These are phyloP conservation scores for Balaenoptera acutorostrata DNA, from an alignment of 2,113 vertebrate genomes.

Conservation along the genomic window DNA sequence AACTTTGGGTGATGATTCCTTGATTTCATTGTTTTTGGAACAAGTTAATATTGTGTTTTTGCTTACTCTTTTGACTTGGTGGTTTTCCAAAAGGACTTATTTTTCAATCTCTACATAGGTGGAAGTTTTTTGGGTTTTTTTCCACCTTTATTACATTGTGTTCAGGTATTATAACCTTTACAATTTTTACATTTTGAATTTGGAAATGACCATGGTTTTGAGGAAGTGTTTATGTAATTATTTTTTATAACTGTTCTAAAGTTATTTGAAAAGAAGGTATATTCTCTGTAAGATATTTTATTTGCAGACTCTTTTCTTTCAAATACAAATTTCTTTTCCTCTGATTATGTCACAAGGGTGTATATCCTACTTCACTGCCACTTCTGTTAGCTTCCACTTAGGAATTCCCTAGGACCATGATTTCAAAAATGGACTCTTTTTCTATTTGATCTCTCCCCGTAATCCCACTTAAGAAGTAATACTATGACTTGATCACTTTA, in stretches of 20 bases:
- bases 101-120: neutral
- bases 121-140: neutral
- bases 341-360: neutral
- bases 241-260: neutral
- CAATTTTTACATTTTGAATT: neutral
- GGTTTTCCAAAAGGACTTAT: neutral
- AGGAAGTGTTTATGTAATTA: neutral
- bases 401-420: neutral
- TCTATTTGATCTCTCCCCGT: neutral
- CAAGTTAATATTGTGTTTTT: neutral
- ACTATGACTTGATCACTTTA: neutral
- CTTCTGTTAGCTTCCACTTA: neutral
- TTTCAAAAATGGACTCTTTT: neutral
- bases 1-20: neutral
- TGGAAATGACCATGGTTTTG: neutral
- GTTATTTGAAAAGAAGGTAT: neutral
- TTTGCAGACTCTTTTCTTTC: neutral
- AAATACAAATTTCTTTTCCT: neutral
- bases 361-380: neutral
- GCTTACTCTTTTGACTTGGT: neutral
- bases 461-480: neutral
- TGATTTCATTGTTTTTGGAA: neutral
- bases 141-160: neutral
- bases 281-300: neutral
- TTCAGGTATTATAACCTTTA: neutral